These are phyloP conservation scores for Toxotes lorentzi DNA, from an alignment of 2,797 vertebrate species.

Conservation along the genomic window DNA sequence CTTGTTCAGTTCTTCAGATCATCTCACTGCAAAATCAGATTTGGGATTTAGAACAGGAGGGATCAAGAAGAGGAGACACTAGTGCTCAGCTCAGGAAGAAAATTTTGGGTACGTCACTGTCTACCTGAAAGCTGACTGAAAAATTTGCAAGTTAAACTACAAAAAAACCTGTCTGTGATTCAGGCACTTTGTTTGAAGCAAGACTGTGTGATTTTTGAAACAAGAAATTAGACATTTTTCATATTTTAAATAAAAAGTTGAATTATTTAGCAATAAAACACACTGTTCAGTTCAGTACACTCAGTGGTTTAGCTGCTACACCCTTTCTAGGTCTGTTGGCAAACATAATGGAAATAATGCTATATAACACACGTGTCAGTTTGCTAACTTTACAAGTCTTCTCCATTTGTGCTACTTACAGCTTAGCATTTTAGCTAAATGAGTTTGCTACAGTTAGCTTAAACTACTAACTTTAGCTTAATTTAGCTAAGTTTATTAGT, in stretches of 20 bases:
- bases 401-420: not conserved
- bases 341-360: not conserved
- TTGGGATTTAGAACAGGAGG: constrained; percentile 49
- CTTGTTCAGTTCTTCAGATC: constrained; percentile 65
- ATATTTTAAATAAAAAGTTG: too few relatives aligned
- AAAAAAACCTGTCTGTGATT: not conserved
- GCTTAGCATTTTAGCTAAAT: not conserved
- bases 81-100: fast-evolving
- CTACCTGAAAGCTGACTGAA: not conserved
- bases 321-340: not conserved
- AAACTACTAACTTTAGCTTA: too few relatives aligned
- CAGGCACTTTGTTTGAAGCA: not conserved
- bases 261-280: not conserved
- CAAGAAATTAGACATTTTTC: not conserved
- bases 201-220: not conserved
- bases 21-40: constrained; percentile 64
- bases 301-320: not conserved
- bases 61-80: not conserved
- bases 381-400: not conserved
- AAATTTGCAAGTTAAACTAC: not conserved
- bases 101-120: constrained; percentile 38
- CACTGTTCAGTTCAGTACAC: not conserved
- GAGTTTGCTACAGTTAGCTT: not conserved
- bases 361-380: not conserved
- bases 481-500: not conserved